Base-by-base conservation (phyloP, 1,140 invertebrate species). In the Orchestia grillus region DNA sequence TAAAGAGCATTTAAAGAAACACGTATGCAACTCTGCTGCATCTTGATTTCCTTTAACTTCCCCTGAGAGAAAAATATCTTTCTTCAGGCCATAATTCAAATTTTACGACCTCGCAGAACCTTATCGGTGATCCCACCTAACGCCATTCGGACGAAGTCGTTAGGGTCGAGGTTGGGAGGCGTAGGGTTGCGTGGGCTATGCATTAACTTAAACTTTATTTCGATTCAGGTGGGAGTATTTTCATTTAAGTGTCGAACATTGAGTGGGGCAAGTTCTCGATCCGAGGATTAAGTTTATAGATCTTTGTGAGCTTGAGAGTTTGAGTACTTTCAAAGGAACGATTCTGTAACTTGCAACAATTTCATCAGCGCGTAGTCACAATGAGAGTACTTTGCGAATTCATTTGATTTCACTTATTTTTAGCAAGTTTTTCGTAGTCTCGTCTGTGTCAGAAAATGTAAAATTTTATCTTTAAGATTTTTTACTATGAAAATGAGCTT, bases 41-140 rank as follows among this genome's bases (percentile, higher is more conserved):
- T 3, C 1, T 36, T 77, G 62, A 77, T 77, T 77, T 77, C 36
- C 36, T 28, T 23, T 77, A 77, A 77, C 62, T 36, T 23, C 1
- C 62, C 28, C 15, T 36, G 6, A 90, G 88, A 42, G 23, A 90
- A 44, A 87, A 42, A 90, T 15, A 42, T 42, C 11, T 90, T 42
- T 90, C 15, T 90, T 90, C 41, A 19, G 88, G 36, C 88, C 88
- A 90, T 90, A 90, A 43, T 90, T 90, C 88, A 90, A 90, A 43
- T 42, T 90, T 90, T 90, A 90, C 88, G 88, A 90, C 88, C 43
- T 36, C 0, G 88, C 88, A 42, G 88, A 90, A 90, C 88, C 88
- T 90, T 90, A 90, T 90, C 88, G 88, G 88, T 90, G 88, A 42
- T 41, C 28, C 43, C 23, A 41, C 28, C 62, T 28, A 90, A 36